Conservation (phyloP, 2,797 vertebrate genomes). For the Vultur gryphus region DNA sequence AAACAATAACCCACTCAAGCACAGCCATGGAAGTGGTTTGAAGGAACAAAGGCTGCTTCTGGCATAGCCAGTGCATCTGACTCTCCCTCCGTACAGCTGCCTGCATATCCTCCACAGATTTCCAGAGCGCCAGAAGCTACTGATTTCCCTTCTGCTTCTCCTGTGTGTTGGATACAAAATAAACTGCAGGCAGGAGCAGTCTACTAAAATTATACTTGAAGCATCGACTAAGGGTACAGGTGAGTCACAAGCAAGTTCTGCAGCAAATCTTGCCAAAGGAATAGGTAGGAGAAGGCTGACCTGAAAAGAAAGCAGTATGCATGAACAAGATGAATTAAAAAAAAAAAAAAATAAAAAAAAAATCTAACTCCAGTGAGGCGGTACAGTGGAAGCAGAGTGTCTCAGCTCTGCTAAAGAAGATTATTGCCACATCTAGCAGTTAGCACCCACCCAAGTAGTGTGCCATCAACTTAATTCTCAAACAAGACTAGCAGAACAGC, state of each 20-base stretch:
- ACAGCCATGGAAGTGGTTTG: neutral
- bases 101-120: neutral
- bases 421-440: slow-evolving; percentile 44
- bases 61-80: neutral
- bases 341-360: too few relatives aligned
- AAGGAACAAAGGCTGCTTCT: slow-evolving; percentile 43
- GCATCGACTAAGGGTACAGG: neutral
- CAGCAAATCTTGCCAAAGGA: neutral
- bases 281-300: neutral
- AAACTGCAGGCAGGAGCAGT: neutral
- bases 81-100: neutral
- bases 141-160: neutral
- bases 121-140: neutral
- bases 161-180: neutral
- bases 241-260: slow-evolving; percentile 19
- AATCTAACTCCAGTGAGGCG: neutral
- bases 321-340: neutral
- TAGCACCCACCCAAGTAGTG: slow-evolving; percentile 49
- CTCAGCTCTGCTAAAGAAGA: neutral
- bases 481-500: slow-evolving; percentile 24
- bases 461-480: slow-evolving; percentile 48
- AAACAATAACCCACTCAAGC: slow-evolving; percentile 36
- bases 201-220: neutral
- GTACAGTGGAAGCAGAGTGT: neutral
- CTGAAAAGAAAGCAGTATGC: neutral